Percentiles rank a stretch among this genome's conserved stretches.
Evolutionary conservation across 2,797 vertebrate species (phyloP).

Genomic region (Gymnocypris eckloni): DNA sequence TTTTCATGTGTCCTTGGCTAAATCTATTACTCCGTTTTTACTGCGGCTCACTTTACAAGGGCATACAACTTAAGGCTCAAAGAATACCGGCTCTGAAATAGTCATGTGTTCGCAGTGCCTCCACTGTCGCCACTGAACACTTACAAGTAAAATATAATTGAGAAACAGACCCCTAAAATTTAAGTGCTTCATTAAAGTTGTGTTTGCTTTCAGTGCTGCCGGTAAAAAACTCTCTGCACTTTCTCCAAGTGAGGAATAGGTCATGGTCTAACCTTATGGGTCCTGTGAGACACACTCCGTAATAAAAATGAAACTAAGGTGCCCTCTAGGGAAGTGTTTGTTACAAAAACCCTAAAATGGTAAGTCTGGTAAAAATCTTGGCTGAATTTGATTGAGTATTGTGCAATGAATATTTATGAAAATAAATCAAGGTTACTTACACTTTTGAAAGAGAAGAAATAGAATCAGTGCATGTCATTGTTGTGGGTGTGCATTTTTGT

Average conservation of each 20-base stretch:
- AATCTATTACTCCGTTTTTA: slow-evolving; percentile 70
- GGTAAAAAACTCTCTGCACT: slow-evolving; percentile 26
- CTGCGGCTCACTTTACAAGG: slow-evolving; percentile 46
- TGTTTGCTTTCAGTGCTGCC: slow-evolving; percentile 47
- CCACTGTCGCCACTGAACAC: slow-evolving; percentile 30
- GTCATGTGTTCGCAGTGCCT: slow-evolving; percentile 22
- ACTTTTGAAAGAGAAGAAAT: neutral
- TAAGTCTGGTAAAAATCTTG: slow-evolving; percentile 7
- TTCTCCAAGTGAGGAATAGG: slow-evolving; percentile 46
- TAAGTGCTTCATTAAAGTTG: slow-evolving; percentile 54
- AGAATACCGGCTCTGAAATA: slow-evolving; percentile 44
- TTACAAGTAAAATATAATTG: slow-evolving; percentile 51
- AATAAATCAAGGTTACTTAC: neutral
- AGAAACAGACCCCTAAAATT: slow-evolving; percentile 29
- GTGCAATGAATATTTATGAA: neutral
- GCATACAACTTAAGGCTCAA: slow-evolving; percentile 31
- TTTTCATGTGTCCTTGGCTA: slow-evolving; percentile 60
- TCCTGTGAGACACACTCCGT: slow-evolving; percentile 19
- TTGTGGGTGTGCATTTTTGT: slow-evolving; percentile 1
- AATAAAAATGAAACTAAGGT: slow-evolving; percentile 28
- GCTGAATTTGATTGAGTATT: neutral
- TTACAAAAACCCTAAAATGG: slow-evolving; percentile 24
- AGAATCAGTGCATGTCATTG: neutral
- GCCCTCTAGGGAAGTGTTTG: slow-evolving; percentile 9
- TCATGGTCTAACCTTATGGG: slow-evolving; percentile 34